Percentiles rank a stretch among this genome's conserved stretches.
These are phyloP conservation scores for cattle (Bos taurus) DNA, from an alignment of 2,113 vertebrate genomes.

Conservation along the genomic window ARS-UCD2.0 NC_037328.1:61644501-61645000, in stretches of 20 bases:
- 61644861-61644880: rapidly evolving
- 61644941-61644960: neutral
- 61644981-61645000: neutral
- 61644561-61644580: neutral
- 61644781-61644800: neutral
- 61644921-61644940: neutral
- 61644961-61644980: neutral
- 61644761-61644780: neutral
- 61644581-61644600: neutral
- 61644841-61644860: neutral
- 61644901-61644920: neutral
- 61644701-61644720: neutral
- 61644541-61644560: neutral
- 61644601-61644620: neutral
- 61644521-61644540: neutral
- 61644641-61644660: neutral
- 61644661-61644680: neutral
- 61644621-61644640: neutral
- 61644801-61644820: neutral
- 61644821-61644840: neutral
- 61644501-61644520: neutral
- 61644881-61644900: neutral
- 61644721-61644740: neutral
- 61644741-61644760: neutral
- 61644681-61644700: neutral